Evolutionary conservation across 2,888 invertebrate species (phyloP), one percentile per base, ranked within the genome.

Genomic region (Aplocera efformata): DNA sequence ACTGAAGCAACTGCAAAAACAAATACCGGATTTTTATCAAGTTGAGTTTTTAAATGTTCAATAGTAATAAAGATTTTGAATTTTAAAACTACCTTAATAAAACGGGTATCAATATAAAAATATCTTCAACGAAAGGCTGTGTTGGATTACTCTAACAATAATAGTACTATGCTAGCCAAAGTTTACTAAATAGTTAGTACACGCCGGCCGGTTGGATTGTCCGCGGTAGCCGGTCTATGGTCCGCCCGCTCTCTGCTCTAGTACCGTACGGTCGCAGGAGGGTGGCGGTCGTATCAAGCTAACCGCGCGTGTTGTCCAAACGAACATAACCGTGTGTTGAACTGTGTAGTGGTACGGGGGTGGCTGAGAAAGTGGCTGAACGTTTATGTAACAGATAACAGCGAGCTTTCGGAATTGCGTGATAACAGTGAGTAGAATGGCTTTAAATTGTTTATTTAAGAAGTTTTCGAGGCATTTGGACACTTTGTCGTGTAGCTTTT

Each of bases 341-440:
- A 66, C 58, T 64, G 65, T 58, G 58, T 54, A 58, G 59, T 58
- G 58, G 57, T 59, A 64, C 64, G 63, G 59, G 59, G 61, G 59
- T 56, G 64, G 50, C 53, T 65, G 70, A 62, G 76, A 77, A 73
- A 73, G 75, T 75, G 62, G 63, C 55, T 50, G 55, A 49, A 57
- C 49, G 50, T 67, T 77, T 77, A 75, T 68, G 69, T 77, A 77
- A 79, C 66, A 59, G 56, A 74, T 76, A 53, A 73, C 72, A 66
- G 67, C 13, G 66, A 69, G 66, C 73, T 79, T 78, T 79, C 68
- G 74, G 76, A 74, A 79, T 79, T 73, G 73, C 75, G 75, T 79
- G 83, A 83, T 83, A 84, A 80, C 75, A 80, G 86, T 86, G 67
- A 86, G 86, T 86, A 69, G 61, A 23, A 29, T 29, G 36, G 40